These are phyloP conservation scores for Macrotus californicus DNA, from an alignment of 2,113 vertebrate genomes.

Conservation along the genomic window DNA sequence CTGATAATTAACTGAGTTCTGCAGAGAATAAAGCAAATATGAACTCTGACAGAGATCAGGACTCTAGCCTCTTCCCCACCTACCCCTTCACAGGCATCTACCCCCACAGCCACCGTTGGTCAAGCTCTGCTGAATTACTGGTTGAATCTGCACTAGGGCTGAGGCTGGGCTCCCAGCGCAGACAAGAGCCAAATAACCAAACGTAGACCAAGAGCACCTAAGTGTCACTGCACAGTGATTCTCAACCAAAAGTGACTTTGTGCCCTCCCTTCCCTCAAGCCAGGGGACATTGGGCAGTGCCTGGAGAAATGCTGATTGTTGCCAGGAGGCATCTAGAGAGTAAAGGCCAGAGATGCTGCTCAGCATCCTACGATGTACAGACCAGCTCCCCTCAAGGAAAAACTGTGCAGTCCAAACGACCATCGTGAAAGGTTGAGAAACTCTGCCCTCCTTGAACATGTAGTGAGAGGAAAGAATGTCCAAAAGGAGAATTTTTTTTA, in stretches of 20 bases:
- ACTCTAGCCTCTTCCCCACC: neutral
- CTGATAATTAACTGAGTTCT: neutral
- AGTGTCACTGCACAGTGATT: neutral
- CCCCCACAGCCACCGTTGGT: neutral
- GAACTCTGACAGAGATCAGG: neutral
- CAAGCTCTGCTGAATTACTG: neutral
- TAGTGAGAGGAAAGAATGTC: neutral
- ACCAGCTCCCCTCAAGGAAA: neutral
- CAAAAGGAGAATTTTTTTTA: too few relatives aligned
- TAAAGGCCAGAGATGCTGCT: neutral
- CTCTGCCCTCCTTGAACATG: neutral
- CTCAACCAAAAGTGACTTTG: neutral
- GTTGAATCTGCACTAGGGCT: neutral
- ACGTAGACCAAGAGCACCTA: neutral
- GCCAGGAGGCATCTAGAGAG: neutral
- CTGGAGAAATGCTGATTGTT: neutral
- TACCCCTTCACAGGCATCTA: neutral
- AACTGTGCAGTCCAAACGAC: neutral
- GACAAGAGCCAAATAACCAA: neutral
- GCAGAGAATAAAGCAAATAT: neutral
- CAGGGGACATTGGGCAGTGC: too few relatives aligned
- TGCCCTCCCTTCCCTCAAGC: rapidly evolving
- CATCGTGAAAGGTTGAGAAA: neutral
- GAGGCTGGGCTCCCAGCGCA: neutral
- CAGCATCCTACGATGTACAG: neutral